These are phyloP conservation scores for Neomicropteryx cornuta DNA, from an alignment of 1,140 invertebrate species.

Conservation along the genomic window DNA sequence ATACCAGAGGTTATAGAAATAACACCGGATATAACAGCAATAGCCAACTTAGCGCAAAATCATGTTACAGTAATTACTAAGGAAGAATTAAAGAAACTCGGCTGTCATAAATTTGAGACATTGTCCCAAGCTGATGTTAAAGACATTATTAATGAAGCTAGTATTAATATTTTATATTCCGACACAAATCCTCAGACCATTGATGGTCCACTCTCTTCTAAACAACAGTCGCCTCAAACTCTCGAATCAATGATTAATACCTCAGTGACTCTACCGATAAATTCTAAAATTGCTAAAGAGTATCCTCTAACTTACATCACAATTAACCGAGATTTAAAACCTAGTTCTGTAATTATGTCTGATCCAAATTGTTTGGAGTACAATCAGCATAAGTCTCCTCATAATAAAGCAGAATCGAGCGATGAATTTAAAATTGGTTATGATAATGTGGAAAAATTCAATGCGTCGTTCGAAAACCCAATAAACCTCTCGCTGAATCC, in stretches of 20 bases:
- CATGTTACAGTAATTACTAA: constrained; percentile 33
- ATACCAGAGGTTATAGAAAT: constrained; percentile 36
- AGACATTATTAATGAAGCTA: constrained; percentile 34
- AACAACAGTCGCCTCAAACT: constrained; percentile 27
- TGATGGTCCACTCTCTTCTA: constrained; percentile 20
- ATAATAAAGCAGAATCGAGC: no score
- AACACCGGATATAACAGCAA: constrained; percentile 26
- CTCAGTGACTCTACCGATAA: constrained; percentile 15
- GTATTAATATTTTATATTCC: constrained; percentile 34
- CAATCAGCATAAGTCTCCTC: no score
- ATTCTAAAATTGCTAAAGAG: constrained; percentile 14
- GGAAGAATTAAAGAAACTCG: constrained; percentile 34
- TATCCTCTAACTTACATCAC: constrained; percentile 13
- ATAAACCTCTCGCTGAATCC: neutral
- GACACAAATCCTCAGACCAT: constrained; percentile 22
- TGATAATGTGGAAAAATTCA: no score
- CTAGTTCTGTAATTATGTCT: neutral
- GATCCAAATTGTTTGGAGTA: no score
- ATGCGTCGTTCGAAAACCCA: neutral
- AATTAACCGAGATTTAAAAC: constrained; percentile 5
- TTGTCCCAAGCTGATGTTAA: constrained; percentile 32
- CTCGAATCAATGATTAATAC: constrained; percentile 33
- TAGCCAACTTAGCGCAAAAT: constrained; percentile 24
- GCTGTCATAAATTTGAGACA: constrained; percentile 34
- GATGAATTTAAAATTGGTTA: no score